These are phyloP conservation scores for Pheucticus melanocephalus DNA, from an alignment of 2,113 vertebrate genomes.

Conservation along the genomic window DNA sequence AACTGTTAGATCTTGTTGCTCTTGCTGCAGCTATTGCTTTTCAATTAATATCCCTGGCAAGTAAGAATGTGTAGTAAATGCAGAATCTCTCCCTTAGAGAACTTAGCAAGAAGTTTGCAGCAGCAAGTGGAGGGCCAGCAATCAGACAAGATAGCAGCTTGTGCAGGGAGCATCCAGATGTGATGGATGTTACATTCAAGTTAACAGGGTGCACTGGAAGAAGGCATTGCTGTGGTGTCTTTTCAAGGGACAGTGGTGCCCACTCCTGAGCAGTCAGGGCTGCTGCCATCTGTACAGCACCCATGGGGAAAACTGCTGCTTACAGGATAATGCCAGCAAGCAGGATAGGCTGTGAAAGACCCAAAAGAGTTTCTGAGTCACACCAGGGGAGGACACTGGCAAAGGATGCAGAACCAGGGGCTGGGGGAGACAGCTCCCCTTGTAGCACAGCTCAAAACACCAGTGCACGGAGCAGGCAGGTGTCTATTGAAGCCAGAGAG, in stretches of 20 bases:
- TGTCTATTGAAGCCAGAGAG: background rate
- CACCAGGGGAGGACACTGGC: background rate
- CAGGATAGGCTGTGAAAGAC: background rate
- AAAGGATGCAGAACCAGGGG: background rate
- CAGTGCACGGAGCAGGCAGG: background rate
- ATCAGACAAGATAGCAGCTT: rapidly evolving
- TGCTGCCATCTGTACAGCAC: background rate
- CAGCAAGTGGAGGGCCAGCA: background rate
- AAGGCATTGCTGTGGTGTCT: background rate
- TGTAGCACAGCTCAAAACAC: background rate
- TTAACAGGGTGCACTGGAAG: background rate
- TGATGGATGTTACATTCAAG: background rate
- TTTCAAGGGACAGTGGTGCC: background rate
- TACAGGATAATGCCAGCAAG: rapidly evolving
- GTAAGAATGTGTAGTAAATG: background rate
- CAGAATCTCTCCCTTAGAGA: background rate
- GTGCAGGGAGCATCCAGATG: background rate
- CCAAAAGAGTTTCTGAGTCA: background rate
- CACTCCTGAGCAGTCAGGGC: rapidly evolving
- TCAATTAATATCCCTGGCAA: background rate
- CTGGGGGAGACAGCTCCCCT: background rate
- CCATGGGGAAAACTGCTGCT: rapidly evolving
- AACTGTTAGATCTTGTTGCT: background rate
- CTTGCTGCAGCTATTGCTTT: background rate
- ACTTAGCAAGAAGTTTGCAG: background rate